Evolutionary conservation across 2,113 vertebrate species (phyloP).

Genomic region (Pitta sordida): DNA sequence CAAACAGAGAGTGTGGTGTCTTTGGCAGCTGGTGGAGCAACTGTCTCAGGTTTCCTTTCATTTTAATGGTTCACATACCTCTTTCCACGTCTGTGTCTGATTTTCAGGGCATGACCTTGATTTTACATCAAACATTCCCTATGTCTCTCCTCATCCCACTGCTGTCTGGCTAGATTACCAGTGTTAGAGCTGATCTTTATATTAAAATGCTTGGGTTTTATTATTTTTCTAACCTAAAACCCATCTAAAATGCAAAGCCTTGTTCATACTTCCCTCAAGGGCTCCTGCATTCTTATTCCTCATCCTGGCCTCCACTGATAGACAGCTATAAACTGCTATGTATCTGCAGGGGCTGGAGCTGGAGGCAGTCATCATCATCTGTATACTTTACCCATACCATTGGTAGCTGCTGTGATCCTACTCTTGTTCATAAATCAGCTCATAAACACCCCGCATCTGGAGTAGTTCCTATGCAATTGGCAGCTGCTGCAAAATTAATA

Average conservation of each 20-base stretch:
- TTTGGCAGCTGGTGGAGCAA: constrained; percentile 4
- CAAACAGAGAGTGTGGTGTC: neutral
- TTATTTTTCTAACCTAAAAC: constrained; percentile 55
- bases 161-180: constrained; percentile 59
- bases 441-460: neutral
- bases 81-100: constrained; percentile 52
- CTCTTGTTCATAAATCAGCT: constrained; percentile 3
- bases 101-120: constrained; percentile 60
- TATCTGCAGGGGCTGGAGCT: neutral
- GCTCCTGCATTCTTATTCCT: constrained; percentile 11
- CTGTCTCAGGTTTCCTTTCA: constrained; percentile 54
- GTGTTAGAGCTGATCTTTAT: constrained; percentile 55
- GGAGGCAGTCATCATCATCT: neutral
- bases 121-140: constrained; percentile 60
- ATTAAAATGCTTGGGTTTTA: constrained; percentile 57
- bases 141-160: constrained; percentile 42
- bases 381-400: neutral
- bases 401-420: neutral
- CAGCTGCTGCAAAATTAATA: neutral
- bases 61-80: constrained; percentile 61
- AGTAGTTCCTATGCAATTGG: neutral
- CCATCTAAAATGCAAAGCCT: constrained; percentile 44
- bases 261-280: constrained; percentile 41
- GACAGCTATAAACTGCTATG: neutral
- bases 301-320: neutral